Base-by-base conservation (phyloP, 2,888 invertebrate species). In the Perizoma flavofasciatum region DNA sequence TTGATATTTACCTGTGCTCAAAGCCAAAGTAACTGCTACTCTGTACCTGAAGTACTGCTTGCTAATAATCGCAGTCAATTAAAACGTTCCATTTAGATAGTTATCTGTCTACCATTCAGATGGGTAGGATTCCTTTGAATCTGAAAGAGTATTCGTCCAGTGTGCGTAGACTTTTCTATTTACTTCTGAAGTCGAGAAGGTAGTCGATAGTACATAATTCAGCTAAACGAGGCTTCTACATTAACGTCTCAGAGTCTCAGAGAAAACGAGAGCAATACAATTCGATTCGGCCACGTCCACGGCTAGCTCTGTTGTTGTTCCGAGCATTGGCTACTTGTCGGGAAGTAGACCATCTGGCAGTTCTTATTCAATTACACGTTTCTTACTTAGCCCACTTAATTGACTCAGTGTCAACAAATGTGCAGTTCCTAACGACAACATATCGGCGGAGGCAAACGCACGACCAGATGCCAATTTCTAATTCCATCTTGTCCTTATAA, bases 401-500 rank as follows among this genome's bases (percentile, higher is more conserved):
- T 40, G n/a, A 44, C 8, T 56, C 52, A 52, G 40, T 22, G 22
- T 22, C 22, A 22, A 46, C 49, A 43, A 57, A 46, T 49, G 41
- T 37, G 47, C 47, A 41, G 47, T 3, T 22, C 22, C 22, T 22
- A 22, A 53, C 22, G 46, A 53, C 22, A 54, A 49, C 54, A 60
- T 61, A 55, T 60, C 56, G 47, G 34, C 55, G 40, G 45, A 61
- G 58, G 64, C 58, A 63, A 66, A 51, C 61, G 33, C 50, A 63
- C 33, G 41, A 41, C 55, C 53, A 56, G 55, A 59, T 59, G 59
- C 54, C 64, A 60, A 52, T 59, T 64, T 63, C 66, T 64, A 64
- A 60, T 59, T 57, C 60, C 58, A 62, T 59, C 59, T 58, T 45
- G 57, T 45, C 65, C 67, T 55, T 66, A 66, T 60, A 67, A 61